These are phyloP conservation scores for Sarcophaga carnaria DNA, from an alignment of 2,888 invertebrate species.

Conservation along the genomic window DNA sequence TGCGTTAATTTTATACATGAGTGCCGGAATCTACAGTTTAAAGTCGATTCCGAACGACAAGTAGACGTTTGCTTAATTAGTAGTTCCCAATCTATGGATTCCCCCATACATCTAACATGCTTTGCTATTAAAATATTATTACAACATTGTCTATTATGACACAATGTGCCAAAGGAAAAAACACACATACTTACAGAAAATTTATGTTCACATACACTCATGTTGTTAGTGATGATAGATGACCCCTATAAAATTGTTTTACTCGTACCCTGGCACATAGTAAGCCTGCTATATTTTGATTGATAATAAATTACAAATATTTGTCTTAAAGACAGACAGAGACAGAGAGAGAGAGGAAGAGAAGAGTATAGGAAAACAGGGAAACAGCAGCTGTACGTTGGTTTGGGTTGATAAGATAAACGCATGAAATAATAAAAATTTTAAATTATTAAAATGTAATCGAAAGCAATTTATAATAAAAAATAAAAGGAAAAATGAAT, in stretches of 20 bases:
- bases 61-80: too few relatives aligned
- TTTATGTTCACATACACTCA: conserved; percentile 24
- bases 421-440: conserved; percentile 34
- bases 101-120: neutral
- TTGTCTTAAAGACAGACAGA: neutral
- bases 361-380: neutral
- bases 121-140: conserved; percentile 30
- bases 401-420: conserved; percentile 55
- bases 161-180: neutral
- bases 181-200: neutral
- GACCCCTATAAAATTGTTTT: conserved; percentile 37
- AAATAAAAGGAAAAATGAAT: neutral
- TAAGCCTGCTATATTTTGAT: conserved; percentile 47
- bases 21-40: too few relatives aligned
- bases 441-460: conserved; percentile 55
- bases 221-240: conserved; percentile 62
- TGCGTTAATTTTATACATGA: too few relatives aligned
- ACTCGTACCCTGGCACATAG: conserved; percentile 8
- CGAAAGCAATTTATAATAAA: conserved; percentile 56
- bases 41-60: too few relatives aligned
- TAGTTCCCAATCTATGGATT: neutral
- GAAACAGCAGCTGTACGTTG: conserved; percentile 44
- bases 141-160: conserved; percentile 35
- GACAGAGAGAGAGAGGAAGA: neutral
- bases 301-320: conserved; percentile 57